Evolutionary conservation across 2,113 vertebrate genomes (phyloP).

Genomic region (Lycaon pictus): DNA sequence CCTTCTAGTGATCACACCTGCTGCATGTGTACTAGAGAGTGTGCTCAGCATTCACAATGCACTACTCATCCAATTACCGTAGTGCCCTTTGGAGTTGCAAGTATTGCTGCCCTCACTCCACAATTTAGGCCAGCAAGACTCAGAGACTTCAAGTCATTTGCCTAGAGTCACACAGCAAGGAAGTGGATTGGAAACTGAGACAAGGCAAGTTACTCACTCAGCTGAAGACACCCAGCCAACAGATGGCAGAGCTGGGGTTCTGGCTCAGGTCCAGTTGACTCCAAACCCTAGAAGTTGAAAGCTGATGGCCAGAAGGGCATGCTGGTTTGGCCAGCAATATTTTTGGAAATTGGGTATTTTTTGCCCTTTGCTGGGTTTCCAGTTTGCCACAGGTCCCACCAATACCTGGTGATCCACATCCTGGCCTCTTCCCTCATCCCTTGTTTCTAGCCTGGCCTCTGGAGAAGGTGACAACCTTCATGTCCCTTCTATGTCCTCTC

Average conservation of each 20-base stretch:
- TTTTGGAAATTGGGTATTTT: neutral
- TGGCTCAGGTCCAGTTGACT: neutral
- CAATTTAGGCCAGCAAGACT: neutral
- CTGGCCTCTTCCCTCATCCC: neutral
- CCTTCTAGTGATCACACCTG: neutral
- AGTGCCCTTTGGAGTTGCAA: neutral
- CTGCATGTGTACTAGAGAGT: neutral
- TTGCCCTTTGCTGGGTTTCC: neutral
- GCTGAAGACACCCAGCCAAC: neutral
- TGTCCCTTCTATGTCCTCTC: neutral
- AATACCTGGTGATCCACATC: neutral
- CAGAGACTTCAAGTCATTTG: neutral
- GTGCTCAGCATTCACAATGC: neutral
- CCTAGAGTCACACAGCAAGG: neutral
- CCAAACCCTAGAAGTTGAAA: neutral
- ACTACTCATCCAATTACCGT: neutral
- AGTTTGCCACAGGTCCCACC: neutral
- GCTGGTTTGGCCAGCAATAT: neutral
- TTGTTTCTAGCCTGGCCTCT: neutral
- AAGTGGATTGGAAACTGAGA: neutral
- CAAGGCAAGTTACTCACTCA: neutral
- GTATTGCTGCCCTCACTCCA: neutral
- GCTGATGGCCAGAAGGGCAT: neutral
- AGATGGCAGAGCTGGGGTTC: neutral
- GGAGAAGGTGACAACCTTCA: neutral